Evolutionary conservation across 2,797 vertebrate genomes (phyloP), one percentile per base, ranked within the genome.

Genomic region (Rhinella marina): DNA sequence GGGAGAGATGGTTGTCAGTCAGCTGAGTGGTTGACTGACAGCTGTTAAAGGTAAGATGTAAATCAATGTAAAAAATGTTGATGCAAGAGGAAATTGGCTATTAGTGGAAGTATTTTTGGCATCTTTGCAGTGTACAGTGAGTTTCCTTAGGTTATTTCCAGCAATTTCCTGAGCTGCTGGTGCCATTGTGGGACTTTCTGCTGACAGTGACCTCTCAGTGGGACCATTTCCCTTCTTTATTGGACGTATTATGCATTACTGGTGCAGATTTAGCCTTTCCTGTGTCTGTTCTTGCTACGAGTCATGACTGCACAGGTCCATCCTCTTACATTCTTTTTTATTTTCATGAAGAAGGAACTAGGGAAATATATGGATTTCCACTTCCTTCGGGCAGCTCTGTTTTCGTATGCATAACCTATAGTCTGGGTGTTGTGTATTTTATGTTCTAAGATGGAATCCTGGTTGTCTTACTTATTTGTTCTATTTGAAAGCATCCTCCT

Each of bases 141-240:
- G 12, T 73, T n/a, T 72, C 29, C 9, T 41, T 41, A 73, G 32
- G 70, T 48, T 21, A 32, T 68, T 27, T 64, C 78, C 54, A 32
- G 3, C 11, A 32, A 2, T 4, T 78, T 84, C 52, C 81, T 64
- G 25, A 50, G 61, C 52, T 54, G 32, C 79, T 50, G 29, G 25
- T n/a, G 52, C 62, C n/a, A 3, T 23, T 78, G 66, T 80, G 62
- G 29, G 27, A 72, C 25, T 29, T 19, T 27, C 29, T 78, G 19
- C 32, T 54, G 59, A 73, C 25, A 27, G 12, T 12, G 66, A 70
- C 64, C 54, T 61, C 87, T 80, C 75, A 62, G 25, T 70, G 77
- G 87, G 27, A 59, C 81, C 21, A 88, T 85, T 88, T 73, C 32
- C 82, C 54, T 29, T 61, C 41, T 54, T 73, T 85, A 81, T 62